Base-by-base conservation (phyloP, 1,140 invertebrate genomes). In the Ditylenchus dipsaci region DNA sequence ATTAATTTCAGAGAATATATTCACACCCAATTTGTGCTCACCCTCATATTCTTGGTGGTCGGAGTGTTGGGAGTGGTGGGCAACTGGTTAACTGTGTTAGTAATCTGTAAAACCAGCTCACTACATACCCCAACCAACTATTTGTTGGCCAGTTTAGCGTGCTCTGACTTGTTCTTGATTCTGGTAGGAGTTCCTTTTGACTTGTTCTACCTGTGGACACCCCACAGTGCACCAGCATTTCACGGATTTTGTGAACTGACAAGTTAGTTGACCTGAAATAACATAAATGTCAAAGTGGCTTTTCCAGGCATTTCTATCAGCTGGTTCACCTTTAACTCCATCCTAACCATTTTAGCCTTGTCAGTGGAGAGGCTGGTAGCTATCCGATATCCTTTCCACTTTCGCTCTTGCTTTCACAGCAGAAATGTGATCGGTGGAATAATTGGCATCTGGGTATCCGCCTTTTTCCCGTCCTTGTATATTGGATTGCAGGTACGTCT, bases 91-190 rank as follows among this genome's bases (percentile, higher is more conserved):
- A 95, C 92, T 1, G 95, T 92, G 82, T 86, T 93, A 53, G 92
- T 95, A 13, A 94, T 96, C 58, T 87, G 89, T 29, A 87, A 89
- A 73, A 93, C 94, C 84, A 90, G 90, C 78, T 90, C 89, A n/a
- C 90, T 95, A 89, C 91, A 92, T 78, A 91, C 91, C 0, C 90
- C 91, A 0, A 88, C 87, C 38, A 95, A 95, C 82, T 94, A 91
- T 78, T 95, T 95, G 79, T 86, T 95, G 45, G 95, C 92, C 80
- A 91, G 89, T 80, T 86, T 97, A 76, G 92, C 93, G 1, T 86
- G 95, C 42, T 93, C 92, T 0, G 94, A 97, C 83, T 86, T 97
- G 23, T 83, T 96, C 11, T 85, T 95, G 1, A 86, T 97, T 3
- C 61, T 86, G 1, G 76, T 86, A 5, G 87, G 87, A 42, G 87